These are phyloP conservation scores for Pseudopleuronectes americanus DNA, from an alignment of 2,797 vertebrate genomes.

Conservation along the genomic window DNA sequence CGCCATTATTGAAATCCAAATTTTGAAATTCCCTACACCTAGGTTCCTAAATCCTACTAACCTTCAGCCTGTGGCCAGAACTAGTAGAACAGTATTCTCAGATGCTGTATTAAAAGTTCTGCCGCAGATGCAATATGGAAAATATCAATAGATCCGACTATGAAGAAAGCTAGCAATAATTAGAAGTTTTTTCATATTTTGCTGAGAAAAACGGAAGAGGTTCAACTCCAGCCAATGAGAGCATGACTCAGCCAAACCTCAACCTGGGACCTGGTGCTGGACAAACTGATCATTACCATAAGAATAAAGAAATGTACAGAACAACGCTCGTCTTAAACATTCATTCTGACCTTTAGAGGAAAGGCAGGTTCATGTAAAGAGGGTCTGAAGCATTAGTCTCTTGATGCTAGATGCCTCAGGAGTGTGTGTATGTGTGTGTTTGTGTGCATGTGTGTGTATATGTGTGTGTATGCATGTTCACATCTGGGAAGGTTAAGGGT, in stretches of 20 bases:
- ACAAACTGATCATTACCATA: not conserved
- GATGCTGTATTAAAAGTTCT: too few relatives aligned
- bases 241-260: not conserved
- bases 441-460: conserved; percentile 22
- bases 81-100: too few relatives aligned
- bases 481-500: conserved; percentile 65
- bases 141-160: too few relatives aligned
- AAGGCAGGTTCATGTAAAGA: not conserved
- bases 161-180: too few relatives aligned
- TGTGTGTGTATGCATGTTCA: conserved; percentile 13
- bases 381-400: conserved; percentile 55
- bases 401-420: conserved; percentile 41
- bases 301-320: not conserved
- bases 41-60: too few relatives aligned
- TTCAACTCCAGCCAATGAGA: not conserved
- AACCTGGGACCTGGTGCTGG: not conserved
- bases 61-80: too few relatives aligned
- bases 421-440: conserved; percentile 22
- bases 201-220: too few relatives aligned
- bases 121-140: too few relatives aligned
- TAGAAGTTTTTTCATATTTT: too few relatives aligned
- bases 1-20: too few relatives aligned
- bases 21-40: too few relatives aligned
- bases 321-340: conserved; percentile 1
- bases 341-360: conserved; percentile 9